phyloP scores from a whole-genome alignment of 2,113 vertebrate genomes.

The Panthera uncia region DNA sequence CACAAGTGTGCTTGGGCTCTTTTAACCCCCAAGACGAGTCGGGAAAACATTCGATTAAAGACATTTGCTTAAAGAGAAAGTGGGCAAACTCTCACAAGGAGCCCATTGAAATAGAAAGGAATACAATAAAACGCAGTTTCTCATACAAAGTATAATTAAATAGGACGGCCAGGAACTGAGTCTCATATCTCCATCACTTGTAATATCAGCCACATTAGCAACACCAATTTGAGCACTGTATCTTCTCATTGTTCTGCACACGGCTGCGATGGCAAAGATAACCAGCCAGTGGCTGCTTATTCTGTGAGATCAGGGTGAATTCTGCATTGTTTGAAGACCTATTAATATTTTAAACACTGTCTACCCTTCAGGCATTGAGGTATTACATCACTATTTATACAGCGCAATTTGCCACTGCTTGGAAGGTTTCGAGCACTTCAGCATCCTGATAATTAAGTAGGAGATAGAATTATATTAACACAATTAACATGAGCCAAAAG shows the following conservation, averaged over 20 bases:
- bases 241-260: conserved; percentile 25
- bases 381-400: conserved; percentile 67
- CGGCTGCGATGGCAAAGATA: conserved; percentile 46
- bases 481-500: conserved; percentile 47
- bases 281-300: conserved; percentile 18
- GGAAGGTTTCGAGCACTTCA: conserved; percentile 62
- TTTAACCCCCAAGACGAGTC: neutral
- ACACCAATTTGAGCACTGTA: fast-evolving
- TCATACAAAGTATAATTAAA: neutral
- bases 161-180: neutral
- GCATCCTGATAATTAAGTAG: conserved; percentile 45
- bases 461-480: conserved; percentile 73
- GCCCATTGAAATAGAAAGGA: neutral
- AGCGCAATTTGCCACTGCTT: conserved; percentile 66
- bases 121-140: neutral
- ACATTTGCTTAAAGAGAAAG: neutral
- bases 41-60: neutral
- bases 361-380: conserved; percentile 59
- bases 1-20: fast-evolving
- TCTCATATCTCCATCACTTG: neutral
- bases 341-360: conserved; percentile 81
- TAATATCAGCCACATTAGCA: neutral
- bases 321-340: conserved; percentile 63
- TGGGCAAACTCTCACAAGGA: neutral
- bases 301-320: conserved; percentile 46